Conservation (phyloP, 2,797 vertebrate genomes). For the Rhinatrema bivittatum region DNA sequence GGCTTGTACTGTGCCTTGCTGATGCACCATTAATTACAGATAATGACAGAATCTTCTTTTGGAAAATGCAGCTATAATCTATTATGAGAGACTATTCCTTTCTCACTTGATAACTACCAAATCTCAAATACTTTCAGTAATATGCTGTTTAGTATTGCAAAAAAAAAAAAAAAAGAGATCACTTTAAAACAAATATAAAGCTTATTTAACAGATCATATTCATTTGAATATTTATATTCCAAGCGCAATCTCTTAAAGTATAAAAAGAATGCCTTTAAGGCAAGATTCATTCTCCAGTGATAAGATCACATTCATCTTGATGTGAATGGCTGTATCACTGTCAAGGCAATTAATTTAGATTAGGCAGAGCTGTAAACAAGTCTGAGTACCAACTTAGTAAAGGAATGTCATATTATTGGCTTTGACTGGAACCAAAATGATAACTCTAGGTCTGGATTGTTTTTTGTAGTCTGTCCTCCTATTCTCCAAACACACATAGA, state of each 20-base stretch:
- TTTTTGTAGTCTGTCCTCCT: too few species aligned
- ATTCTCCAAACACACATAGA: too few species aligned
- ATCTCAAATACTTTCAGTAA: background rate
- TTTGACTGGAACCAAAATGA: background rate
- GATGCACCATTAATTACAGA: constrained; percentile 7
- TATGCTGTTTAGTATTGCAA: background rate
- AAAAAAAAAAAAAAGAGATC: background rate
- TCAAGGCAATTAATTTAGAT: background rate
- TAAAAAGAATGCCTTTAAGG: background rate
- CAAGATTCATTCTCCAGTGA: background rate
- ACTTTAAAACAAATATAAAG: constrained; percentile 2
- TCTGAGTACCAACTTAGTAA: background rate
- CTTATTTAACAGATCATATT: constrained; percentile 12
- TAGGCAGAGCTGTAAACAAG: too few species aligned
- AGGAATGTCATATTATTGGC: background rate
- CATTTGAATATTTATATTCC: constrained; percentile 6
- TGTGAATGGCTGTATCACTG: background rate
- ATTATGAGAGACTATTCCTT: constrained; percentile 2
- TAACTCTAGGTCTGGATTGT: too few species aligned
- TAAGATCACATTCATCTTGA: background rate
- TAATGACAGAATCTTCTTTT: constrained; percentile 7
- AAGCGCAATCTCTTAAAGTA: background rate
- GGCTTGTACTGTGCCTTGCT: background rate
- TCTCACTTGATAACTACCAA: constrained; percentile 5
- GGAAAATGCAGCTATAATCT: background rate